phyloP scores from a whole-genome alignment of 2,888 invertebrate species.

The Platycnemis pennipes region DNA sequence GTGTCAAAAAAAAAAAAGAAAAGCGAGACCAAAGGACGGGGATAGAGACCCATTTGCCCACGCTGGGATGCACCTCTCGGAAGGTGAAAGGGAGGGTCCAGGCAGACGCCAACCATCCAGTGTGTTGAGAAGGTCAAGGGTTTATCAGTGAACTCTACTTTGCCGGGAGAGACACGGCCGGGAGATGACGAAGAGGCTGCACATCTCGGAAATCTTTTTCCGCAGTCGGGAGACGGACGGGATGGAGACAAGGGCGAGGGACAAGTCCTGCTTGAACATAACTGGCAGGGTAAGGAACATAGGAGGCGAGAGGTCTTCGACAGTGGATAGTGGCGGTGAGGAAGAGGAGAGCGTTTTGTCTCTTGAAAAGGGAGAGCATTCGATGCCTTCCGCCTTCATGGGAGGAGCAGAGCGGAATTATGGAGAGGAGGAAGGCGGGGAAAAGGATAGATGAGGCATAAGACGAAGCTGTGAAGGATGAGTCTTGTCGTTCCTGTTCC shows the following conservation, averaged over 20 bases:
- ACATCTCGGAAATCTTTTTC: slow-evolving; percentile 40
- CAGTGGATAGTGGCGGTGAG: neutral
- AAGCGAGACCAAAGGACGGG: neutral
- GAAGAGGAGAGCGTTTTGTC: neutral
- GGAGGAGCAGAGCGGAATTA: neutral
- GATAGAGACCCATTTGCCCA: neutral
- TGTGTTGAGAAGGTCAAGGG: neutral
- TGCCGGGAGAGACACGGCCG: neutral
- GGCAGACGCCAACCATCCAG: neutral
- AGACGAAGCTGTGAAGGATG: slow-evolving; percentile 46
- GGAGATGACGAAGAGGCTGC: slow-evolving; percentile 19
- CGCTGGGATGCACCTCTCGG: neutral
- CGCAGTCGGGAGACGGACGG: neutral
- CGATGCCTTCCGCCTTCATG: neutral
- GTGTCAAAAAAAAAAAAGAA: neutral
- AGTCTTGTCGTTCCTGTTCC: slow-evolving; percentile 38
- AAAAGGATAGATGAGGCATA: neutral
- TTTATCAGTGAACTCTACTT: neutral
- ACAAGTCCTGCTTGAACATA: neutral
- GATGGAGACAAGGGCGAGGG: neutral
- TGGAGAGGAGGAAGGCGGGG: neutral
- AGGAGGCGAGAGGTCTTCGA: neutral
- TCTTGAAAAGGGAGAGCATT: neutral
- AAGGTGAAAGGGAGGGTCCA: neutral
- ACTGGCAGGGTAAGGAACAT: neutral